These are phyloP conservation scores for Tricholaema leucomelas DNA, from an alignment of 2,113 vertebrate species.

Conservation along the genomic window DNA sequence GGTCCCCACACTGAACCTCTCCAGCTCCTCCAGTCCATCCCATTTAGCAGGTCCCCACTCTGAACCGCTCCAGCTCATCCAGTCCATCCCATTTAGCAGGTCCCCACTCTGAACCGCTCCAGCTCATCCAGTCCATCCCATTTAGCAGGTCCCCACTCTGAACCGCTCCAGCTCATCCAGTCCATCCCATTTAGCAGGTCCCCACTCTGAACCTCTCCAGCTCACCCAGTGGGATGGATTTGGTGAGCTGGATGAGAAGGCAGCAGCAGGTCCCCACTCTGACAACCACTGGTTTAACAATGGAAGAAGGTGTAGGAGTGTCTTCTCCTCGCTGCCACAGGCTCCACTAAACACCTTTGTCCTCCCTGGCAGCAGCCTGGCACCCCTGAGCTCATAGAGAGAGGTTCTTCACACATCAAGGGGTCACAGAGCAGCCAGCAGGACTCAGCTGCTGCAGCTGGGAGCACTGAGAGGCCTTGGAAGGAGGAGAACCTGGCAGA, in stretches of 20 bases:
- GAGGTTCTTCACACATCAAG: not conserved
- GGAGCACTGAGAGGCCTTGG: not conserved
- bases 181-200: too few species aligned
- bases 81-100: too few species aligned
- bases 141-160: too few species aligned
- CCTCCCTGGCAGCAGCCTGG: not conserved
- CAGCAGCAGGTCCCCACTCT: not conserved
- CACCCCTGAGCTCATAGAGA: not conserved
- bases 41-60: too few species aligned
- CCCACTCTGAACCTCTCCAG: too few species aligned
- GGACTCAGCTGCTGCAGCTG: not conserved
- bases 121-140: too few species aligned
- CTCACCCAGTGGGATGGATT: too few species aligned
- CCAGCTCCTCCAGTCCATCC: too few species aligned
- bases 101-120: too few species aligned
- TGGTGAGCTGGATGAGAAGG: not conserved
- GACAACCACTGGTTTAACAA: not conserved
- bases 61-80: too few species aligned
- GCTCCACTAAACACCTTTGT: not conserved
- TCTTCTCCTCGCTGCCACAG: not conserved
- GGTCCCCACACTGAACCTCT: too few species aligned
- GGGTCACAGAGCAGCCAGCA: not conserved
- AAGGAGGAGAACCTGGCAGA: not conserved
- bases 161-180: too few species aligned
- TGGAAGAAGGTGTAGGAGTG: not conserved